Evolutionary conservation across 1,140 invertebrate species (phyloP).

Genomic region (Drosophila santomea): DNA sequence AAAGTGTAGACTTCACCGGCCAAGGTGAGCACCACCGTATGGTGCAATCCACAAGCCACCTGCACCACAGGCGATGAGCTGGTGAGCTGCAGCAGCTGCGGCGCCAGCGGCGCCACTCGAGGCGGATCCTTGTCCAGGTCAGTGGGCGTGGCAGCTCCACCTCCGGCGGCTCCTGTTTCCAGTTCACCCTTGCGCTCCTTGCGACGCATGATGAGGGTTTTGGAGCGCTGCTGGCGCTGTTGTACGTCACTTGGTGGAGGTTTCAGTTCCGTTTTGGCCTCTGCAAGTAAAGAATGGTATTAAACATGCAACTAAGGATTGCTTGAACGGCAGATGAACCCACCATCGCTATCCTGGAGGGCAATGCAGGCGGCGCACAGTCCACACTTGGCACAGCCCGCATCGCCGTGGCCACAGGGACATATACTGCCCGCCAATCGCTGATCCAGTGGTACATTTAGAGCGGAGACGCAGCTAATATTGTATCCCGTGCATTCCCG

Average conservation of each 20-base stretch:
- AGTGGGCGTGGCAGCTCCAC: slow-evolving; percentile 82
- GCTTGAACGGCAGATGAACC: background rate
- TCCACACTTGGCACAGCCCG: slow-evolving; percentile 96
- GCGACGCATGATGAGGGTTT: slow-evolving; percentile 77
- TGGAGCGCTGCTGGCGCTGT: slow-evolving; percentile 80
- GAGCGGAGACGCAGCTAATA: slow-evolving; percentile 92
- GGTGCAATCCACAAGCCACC: slow-evolving; percentile 95
- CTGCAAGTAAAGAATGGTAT: background rate
- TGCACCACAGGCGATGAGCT: slow-evolving; percentile 90
- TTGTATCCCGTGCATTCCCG: slow-evolving; percentile 97
- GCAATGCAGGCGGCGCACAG: slow-evolving; percentile 92
- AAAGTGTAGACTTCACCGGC: slow-evolving; percentile 93
- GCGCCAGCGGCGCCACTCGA: slow-evolving; percentile 89
- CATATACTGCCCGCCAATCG: slow-evolving; percentile 95
- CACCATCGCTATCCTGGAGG: slow-evolving; percentile 77
- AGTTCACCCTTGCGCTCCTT: slow-evolving; percentile 78
- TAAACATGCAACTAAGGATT: background rate
- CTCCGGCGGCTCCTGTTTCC: slow-evolving; percentile 68
- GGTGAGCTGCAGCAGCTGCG: slow-evolving; percentile 90
- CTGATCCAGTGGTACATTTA: slow-evolving; percentile 88
- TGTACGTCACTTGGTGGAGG: slow-evolving; percentile 59
- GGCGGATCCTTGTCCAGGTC: slow-evolving; percentile 89
- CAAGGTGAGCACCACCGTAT: slow-evolving; percentile 89
- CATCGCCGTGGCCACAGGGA: slow-evolving; percentile 97
- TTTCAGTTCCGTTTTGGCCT: slow-evolving; percentile 66